These are phyloP conservation scores for Pseudopipra pipra DNA, from an alignment of 2,113 vertebrate species.

Conservation along the genomic window DNA sequence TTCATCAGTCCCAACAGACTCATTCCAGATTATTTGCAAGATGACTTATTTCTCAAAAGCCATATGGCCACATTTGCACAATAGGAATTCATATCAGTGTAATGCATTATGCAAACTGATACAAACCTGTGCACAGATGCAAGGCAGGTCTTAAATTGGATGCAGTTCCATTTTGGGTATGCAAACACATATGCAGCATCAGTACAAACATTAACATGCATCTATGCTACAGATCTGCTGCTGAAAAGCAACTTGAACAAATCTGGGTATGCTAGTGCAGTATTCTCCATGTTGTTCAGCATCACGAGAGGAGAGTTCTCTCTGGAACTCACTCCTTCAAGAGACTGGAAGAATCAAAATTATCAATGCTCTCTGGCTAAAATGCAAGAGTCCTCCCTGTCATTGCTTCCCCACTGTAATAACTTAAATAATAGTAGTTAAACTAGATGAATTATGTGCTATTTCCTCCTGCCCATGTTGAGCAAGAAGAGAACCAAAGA, in stretches of 20 bases:
- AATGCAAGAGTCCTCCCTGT: background rate
- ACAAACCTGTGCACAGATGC: background rate
- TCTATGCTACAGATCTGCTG: background rate
- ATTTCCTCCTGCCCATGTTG: background rate
- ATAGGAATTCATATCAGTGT: background rate
- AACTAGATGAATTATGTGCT: background rate
- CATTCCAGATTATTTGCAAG: background rate
- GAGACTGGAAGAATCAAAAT: background rate
- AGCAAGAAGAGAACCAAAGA: background rate
- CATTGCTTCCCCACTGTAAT: background rate
- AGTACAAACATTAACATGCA: background rate
- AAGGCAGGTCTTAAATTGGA: background rate
- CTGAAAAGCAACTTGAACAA: background rate
- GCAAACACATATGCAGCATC: background rate
- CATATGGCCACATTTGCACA: background rate
- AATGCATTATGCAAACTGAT: background rate
- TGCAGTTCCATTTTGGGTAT: background rate
- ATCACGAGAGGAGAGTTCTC: background rate
- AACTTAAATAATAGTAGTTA: slow-evolving; percentile 18
- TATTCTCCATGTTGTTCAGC: background rate
- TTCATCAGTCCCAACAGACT: background rate
- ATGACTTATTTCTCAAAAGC: slow-evolving; percentile 13
- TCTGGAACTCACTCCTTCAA: background rate
- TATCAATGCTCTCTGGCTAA: background rate
- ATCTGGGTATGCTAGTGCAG: background rate